Conservation (phyloP, 2,797 vertebrate species). For the Podargus strigoides region DNA sequence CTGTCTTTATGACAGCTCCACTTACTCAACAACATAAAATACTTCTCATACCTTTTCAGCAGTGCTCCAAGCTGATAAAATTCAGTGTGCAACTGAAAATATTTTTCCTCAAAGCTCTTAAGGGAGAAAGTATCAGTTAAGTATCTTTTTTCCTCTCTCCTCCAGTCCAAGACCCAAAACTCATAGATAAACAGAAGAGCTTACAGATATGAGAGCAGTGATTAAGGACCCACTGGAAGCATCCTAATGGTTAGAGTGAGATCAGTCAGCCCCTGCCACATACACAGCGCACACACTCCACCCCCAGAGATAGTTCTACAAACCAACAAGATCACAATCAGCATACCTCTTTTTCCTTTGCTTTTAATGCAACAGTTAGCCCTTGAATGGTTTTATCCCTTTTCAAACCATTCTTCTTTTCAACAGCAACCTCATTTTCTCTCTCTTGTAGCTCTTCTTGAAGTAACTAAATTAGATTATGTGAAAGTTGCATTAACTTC, state of each 20-base stretch:
- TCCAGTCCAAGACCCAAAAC: neutral
- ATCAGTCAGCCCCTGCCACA: neutral
- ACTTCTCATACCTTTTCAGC: neutral
- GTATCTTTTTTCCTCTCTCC: neutral
- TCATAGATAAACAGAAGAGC: neutral
- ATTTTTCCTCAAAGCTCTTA: neutral
- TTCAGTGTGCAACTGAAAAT: neutral
- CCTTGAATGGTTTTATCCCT: constrained; percentile 98
- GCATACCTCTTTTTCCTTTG: constrained; percentile 91
- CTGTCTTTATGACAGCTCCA: neutral
- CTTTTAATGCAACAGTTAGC: constrained; percentile 85
- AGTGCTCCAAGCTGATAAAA: constrained; percentile 16
- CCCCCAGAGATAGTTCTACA: accelerated
- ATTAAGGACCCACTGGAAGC: neutral
- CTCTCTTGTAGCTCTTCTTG: constrained; percentile 82
- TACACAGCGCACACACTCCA: neutral
- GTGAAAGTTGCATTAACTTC: constrained; percentile 63
- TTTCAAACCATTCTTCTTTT: constrained; percentile 92
- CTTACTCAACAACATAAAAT: neutral
- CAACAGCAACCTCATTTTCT: constrained; percentile 82
- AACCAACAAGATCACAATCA: neutral
- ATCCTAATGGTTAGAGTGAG: neutral
- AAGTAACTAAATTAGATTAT: constrained; percentile 79
- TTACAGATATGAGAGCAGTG: neutral
- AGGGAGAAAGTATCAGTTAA: neutral